A percentile compares a stretch with the other conserved stretches of the same genome.
phyloP scores from a whole-genome alignment of 2,888 invertebrate species.

The Clitarchus hookeri region DNA sequence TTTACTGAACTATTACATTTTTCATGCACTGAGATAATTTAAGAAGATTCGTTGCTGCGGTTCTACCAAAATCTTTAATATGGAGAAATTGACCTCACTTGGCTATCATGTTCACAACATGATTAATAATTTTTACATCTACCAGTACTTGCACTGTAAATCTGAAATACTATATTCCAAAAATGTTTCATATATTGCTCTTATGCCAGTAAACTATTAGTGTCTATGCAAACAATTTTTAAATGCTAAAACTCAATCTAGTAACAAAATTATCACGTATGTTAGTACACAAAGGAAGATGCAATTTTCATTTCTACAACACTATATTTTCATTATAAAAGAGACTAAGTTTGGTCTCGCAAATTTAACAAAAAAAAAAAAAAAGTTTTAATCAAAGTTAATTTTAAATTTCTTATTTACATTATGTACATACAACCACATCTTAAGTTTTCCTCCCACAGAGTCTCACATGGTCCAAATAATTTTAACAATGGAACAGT shows the following conservation, averaged over 20 bases:
- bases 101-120: background rate
- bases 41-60: constrained; percentile 1
- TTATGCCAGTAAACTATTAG: background rate
- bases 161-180: background rate
- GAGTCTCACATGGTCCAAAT: background rate
- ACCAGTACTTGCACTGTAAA: background rate
- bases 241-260: background rate
- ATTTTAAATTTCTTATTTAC: background rate
- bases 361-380: background rate
- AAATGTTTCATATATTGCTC: background rate
- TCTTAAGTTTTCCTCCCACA: no score
- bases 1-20: background rate
- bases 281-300: background rate
- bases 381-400: background rate
- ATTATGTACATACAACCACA: constrained; percentile 7
- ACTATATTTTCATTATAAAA: background rate
- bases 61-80: background rate
- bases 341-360: background rate
- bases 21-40: background rate
- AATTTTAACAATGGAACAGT: background rate
- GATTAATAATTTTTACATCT: background rate
- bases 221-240: background rate
- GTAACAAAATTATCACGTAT: background rate
- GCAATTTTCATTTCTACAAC: background rate
- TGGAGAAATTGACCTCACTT: background rate